A percentile compares a stretch with the other conserved stretches of the same genome.
These are phyloP conservation scores for Sminthurinus signatus DNA, from an alignment of 1,140 invertebrate genomes.

Conservation along the genomic window DNA sequence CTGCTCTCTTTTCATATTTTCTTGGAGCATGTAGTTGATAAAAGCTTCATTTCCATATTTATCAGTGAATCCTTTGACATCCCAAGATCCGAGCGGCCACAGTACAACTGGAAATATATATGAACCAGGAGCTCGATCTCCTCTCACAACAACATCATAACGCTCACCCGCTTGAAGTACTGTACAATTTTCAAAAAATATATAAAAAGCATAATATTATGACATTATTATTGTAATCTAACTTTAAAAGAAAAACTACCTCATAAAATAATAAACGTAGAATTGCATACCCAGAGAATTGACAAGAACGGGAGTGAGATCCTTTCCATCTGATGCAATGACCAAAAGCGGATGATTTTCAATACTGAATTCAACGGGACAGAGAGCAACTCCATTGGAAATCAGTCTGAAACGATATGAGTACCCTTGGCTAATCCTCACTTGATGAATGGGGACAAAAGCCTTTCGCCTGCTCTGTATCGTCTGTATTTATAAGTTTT, in stretches of 20 bases:
- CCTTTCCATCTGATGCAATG: slow-evolving; percentile 71
- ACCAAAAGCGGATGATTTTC: slow-evolving; percentile 73
- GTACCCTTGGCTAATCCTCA: slow-evolving; percentile 52
- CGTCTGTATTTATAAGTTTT: slow-evolving; percentile 16
- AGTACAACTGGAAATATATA: slow-evolving; percentile 52
- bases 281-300: slow-evolving; percentile 52
- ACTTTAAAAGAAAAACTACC: too few relatives aligned
- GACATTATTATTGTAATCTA: too few relatives aligned
- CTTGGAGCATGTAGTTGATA: too few relatives aligned
- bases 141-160: slow-evolving; percentile 73
- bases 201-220: too few relatives aligned
- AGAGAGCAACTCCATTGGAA: slow-evolving; percentile 80
- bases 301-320: slow-evolving; percentile 60
- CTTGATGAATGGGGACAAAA: slow-evolving; percentile 31
- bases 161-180: slow-evolving; percentile 78
- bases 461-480: slow-evolving; percentile 28
- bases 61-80: too few relatives aligned
- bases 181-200: not conserved
- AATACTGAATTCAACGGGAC: slow-evolving; percentile 75
- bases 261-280: too few relatives aligned
- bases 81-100: too few relatives aligned
- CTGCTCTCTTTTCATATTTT: too few relatives aligned
- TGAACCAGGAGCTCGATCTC: slow-evolving; percentile 61
- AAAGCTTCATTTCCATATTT: too few relatives aligned
- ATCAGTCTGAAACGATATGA: slow-evolving; percentile 77